Percentiles rank a stretch among this genome's conserved stretches.
Evolutionary conservation across 2,888 invertebrate genomes (phyloP).

Genomic region (Tuberolachnus salignus): DNA sequence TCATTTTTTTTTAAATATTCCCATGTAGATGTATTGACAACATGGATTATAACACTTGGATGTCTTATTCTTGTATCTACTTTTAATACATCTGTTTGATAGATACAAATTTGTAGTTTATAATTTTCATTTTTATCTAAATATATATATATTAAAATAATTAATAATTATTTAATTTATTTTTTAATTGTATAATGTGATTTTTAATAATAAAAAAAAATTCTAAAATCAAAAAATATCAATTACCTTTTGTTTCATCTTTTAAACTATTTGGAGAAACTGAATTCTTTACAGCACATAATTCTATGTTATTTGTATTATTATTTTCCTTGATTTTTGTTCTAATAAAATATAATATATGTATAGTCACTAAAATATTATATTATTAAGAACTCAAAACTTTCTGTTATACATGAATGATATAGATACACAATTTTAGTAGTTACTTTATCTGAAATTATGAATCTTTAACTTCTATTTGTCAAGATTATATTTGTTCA

Average conservation of each 20-base stretch:
- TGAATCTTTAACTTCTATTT: no score
- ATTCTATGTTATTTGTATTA: background rate
- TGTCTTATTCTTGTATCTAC: conserved; percentile 68
- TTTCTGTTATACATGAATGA: no score
- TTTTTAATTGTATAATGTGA: background rate
- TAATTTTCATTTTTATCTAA: conserved; percentile 42
- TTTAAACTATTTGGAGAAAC: background rate
- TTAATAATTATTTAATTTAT: background rate
- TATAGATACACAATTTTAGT: no score
- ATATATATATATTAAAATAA: conserved; percentile 18
- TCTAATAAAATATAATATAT: conserved; percentile 17
- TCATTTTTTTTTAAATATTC: conserved; percentile 65
- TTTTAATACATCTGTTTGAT: conserved; percentile 68
- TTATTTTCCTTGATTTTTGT: conserved; percentile 1
- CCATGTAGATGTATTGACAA: conserved; percentile 66
- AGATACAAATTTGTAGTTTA: conserved; percentile 63
- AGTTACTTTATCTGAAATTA: no score
- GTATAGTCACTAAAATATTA: background rate
- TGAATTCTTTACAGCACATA: background rate
- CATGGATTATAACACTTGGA: conserved; percentile 70
- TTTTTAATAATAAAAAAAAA: background rate
- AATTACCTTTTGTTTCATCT: conserved; percentile 9
- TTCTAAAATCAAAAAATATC: background rate
- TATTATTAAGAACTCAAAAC: no score
- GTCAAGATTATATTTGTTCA: no score